Evolutionary conservation across 2,888 invertebrate genomes (phyloP).

Genomic region (Trichopoda pennipes): DNA sequence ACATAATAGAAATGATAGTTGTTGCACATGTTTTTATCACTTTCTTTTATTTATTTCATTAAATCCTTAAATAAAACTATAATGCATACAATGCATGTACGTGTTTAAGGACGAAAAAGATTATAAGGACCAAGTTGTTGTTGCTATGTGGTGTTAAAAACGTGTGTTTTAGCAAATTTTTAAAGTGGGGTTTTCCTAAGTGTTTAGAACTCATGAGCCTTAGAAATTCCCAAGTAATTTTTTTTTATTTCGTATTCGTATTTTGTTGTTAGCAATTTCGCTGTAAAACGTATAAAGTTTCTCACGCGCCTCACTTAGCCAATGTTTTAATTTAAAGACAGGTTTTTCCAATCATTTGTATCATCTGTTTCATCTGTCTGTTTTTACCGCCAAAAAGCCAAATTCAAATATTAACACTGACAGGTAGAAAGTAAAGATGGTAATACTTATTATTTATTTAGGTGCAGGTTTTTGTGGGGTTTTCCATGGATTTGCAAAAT

Average conservation of each 20-base stretch:
- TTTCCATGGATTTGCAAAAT: slow-evolving; percentile 41
- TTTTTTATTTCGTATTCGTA: neutral
- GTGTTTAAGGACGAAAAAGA: neutral
- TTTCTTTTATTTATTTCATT: slow-evolving; percentile 4
- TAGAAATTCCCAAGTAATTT: slow-evolving; percentile 34
- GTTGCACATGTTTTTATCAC: slow-evolving; percentile 44
- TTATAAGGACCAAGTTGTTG: neutral
- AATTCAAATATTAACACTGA: neutral
- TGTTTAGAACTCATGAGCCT: slow-evolving; percentile 3
- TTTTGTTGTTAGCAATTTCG: no score
- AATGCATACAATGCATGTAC: neutral
- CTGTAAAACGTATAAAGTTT: neutral
- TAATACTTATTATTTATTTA: slow-evolving; percentile 6
- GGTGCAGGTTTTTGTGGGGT: neutral
- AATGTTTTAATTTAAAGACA: slow-evolving; percentile 2
- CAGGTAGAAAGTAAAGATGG: slow-evolving; percentile 19
- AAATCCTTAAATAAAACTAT: slow-evolving; percentile 47
- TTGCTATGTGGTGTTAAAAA: neutral
- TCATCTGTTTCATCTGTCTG: neutral
- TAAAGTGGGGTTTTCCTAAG: slow-evolving; percentile 47
- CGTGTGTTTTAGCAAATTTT: slow-evolving; percentile 40
- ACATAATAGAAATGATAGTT: neutral
- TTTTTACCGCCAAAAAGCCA: slow-evolving; percentile 57
- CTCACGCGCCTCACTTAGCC: slow-evolving; percentile 37
- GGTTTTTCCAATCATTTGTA: neutral